A percentile compares a stretch with the other conserved stretches of the same genome.
Conservation (phyloP, 2,113 vertebrate species). For the Aphyosemion australe region DNA sequence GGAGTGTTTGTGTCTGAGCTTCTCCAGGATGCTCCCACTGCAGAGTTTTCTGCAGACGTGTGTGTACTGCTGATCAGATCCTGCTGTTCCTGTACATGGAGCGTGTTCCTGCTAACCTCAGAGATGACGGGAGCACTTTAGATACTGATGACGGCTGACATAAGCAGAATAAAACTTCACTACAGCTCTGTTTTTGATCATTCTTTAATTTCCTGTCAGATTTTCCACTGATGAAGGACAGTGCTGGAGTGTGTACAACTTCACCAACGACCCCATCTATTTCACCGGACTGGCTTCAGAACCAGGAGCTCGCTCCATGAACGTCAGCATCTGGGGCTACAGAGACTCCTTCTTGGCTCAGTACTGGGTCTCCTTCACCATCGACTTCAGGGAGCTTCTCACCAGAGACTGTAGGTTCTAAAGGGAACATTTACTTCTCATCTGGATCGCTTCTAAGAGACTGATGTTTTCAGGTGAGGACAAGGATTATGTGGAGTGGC, state of each 20-base stretch:
- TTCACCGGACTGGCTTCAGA: conserved; percentile 92
- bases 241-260: conserved; percentile 87
- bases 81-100: too few species aligned
- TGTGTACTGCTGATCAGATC: too few species aligned
- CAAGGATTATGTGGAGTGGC: conserved; percentile 89
- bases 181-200: neutral
- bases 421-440: neutral
- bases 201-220: conserved; percentile 66
- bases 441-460: neutral
- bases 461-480: conserved; percentile 75
- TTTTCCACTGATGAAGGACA: conserved; percentile 96
- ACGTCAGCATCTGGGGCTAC: conserved; percentile 94
- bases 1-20: too few species aligned
- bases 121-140: too few species aligned
- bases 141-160: neutral
- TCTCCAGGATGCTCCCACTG: too few species aligned
- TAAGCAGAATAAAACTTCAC: neutral
- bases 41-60: too few species aligned
- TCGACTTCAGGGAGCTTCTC: conserved; percentile 90
- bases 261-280: conserved; percentile 83
- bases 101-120: too few species aligned
- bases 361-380: conserved; percentile 91
- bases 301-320: conserved; percentile 92
- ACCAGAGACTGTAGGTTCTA: conserved; percentile 85
- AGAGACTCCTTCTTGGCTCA: conserved; percentile 73